These are phyloP conservation scores for Neotragus pygmaeus DNA, from an alignment of 2,113 vertebrate species.

Conservation along the genomic window DNA sequence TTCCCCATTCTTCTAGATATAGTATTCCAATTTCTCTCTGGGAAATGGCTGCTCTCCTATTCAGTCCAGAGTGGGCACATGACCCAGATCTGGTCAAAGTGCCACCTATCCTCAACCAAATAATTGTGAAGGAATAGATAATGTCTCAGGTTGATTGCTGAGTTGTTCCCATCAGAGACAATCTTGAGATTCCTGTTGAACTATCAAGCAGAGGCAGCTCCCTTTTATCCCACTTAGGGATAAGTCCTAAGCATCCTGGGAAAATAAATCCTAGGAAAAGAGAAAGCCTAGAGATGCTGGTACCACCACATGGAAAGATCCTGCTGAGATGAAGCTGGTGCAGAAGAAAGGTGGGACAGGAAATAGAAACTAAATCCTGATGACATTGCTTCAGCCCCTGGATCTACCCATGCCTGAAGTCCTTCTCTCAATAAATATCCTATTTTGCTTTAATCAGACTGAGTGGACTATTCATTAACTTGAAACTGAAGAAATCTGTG, in stretches of 20 bases:
- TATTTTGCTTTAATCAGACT: background rate
- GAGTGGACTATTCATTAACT: background rate
- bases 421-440: background rate
- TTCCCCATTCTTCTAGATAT: background rate
- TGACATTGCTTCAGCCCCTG: background rate
- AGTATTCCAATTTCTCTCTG: background rate
- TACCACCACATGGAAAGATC: background rate
- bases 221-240: background rate
- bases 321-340: background rate
- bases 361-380: background rate
- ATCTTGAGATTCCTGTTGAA: background rate
- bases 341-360: background rate
- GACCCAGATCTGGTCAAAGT: background rate
- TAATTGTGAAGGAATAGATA: background rate
- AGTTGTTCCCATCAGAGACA: background rate
- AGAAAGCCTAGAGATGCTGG: background rate
- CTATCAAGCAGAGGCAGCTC: background rate
- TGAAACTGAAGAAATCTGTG: background rate
- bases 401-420: background rate
- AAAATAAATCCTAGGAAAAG: background rate
- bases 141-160: background rate
- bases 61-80: background rate
- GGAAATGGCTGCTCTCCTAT: background rate
- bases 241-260: background rate
- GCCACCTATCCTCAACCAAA: background rate